These are phyloP conservation scores for Rutilus rutilus DNA, from an alignment of 2,113 vertebrate genomes.

Conservation along the genomic window DNA sequence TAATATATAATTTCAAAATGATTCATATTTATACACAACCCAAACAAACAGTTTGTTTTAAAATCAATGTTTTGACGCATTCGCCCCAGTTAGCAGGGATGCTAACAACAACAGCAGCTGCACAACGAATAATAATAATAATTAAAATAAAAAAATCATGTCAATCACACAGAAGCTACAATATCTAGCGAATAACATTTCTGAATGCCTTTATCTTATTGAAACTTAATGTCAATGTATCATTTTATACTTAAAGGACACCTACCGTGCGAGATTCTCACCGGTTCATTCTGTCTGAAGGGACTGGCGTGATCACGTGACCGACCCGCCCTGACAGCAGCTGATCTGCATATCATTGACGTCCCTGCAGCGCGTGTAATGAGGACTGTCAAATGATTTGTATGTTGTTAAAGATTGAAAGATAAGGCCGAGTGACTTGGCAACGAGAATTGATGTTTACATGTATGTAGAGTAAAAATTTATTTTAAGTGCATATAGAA, in stretches of 20 bases:
- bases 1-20: neutral
- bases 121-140: too few relatives aligned
- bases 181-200: neutral
- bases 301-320: constrained; percentile 20
- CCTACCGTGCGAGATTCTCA: constrained; percentile 22
- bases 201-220: too few relatives aligned
- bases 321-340: constrained; percentile 11
- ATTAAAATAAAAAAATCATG: neutral
- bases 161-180: neutral
- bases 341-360: constrained; percentile 22
- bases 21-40: neutral
- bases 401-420: neutral
- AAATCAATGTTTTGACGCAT: constrained; percentile 12
- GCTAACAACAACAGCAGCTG: constrained; percentile 27
- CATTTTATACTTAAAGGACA: neutral
- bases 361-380: neutral
- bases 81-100: constrained; percentile 26
- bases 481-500: neutral
- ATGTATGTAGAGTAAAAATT: neutral
- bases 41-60: neutral
- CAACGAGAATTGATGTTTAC: neutral
- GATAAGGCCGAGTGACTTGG: neutral
- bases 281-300: constrained; percentile 36
- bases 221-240: neutral
- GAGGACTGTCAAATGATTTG: neutral